Evolutionary conservation across 2,797 vertebrate species (phyloP), one percentile per base, ranked within the genome.

Genomic region (Neostethus bicornis): DNA sequence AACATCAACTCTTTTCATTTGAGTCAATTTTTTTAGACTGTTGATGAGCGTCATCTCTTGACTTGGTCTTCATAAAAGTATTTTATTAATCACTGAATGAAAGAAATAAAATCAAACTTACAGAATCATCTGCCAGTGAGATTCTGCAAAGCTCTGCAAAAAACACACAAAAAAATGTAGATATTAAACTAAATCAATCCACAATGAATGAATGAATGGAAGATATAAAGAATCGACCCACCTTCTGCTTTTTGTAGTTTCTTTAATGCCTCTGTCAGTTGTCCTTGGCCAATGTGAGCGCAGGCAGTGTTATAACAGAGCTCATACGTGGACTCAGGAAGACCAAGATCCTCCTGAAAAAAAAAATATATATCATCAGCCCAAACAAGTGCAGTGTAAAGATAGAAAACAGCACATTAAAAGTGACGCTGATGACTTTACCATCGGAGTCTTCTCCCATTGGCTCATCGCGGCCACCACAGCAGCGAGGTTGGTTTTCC

Each of bases 401-500:
- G 13, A n/a, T 8, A 4, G 24, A 13, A 20, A 23, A 23, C 12
- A 26, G 5, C 3, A 14, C 11, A 17, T 10, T 25, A 28, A 59
- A 7, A 25, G 7, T 26, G 7, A 6, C 2, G 7, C 13, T 20
- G 1, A 1, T 24, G 5, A 2, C 69, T 87, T 93, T 89, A 98
- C 97, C 56, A 91, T 76, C 6, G 84, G 81, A 13, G 91, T 80
- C 61, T 93, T 92, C 74, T 95, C 95, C 97, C 97, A 99, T 0
- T 95, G 94, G 89, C 94, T 97, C 73, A 95, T 92, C 3, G 97
- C 95, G 10, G 97, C 96, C 66, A 95, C 83, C 56, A 98, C 97
- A 12, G 97, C 97, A 13, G 95, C 93, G 29, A 99, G 91, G 76
- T 99, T 99, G 42, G 97, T 99, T 85, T 97, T 98, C 58, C 96